These are phyloP conservation scores for Sanderia malayensis DNA, from an alignment of 30 jellyfish, hydroid and myxozoan genomes.

Conservation along the genomic window DNA sequence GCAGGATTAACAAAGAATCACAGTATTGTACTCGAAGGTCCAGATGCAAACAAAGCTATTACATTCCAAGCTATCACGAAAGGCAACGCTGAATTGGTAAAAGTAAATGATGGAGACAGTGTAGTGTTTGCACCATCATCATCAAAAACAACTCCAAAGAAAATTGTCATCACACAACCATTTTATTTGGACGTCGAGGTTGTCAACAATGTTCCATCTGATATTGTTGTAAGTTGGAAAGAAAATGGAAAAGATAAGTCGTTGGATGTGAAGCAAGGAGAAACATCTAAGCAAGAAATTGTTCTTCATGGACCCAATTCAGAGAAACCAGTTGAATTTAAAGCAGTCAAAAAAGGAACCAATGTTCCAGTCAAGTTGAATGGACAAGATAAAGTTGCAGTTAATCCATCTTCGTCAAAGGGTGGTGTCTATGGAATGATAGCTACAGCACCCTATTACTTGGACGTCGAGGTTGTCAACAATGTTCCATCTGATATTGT, in stretches of 20 bases:
- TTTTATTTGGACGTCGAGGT: not conserved
- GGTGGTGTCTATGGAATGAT: not conserved
- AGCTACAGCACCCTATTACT: not conserved
- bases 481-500: not conserved
- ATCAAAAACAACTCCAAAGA: not conserved
- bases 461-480: not conserved
- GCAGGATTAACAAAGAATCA: not conserved
- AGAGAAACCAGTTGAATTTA: not conserved
- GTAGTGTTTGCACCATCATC: constrained; percentile 9
- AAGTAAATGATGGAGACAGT: constrained; percentile 9
- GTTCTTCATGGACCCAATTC: not conserved
- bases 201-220: not conserved
- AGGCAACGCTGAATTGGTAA: constrained; percentile 3
- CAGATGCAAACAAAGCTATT: not conserved
- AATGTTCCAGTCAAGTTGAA: not conserved
- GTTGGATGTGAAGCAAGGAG: not conserved
- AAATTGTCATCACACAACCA: not conserved
- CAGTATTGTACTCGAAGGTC: constrained; percentile 8
- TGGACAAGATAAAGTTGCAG: not conserved
- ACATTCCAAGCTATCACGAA: constrained; percentile 23
- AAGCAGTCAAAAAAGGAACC: not conserved
- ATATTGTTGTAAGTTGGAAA: not conserved
- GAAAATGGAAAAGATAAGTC: not conserved
- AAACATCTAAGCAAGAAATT: not conserved
- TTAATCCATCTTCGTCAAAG: not conserved